These are phyloP conservation scores for Grallaria varia DNA, from an alignment of 2,113 vertebrate species.

Conservation along the genomic window DNA sequence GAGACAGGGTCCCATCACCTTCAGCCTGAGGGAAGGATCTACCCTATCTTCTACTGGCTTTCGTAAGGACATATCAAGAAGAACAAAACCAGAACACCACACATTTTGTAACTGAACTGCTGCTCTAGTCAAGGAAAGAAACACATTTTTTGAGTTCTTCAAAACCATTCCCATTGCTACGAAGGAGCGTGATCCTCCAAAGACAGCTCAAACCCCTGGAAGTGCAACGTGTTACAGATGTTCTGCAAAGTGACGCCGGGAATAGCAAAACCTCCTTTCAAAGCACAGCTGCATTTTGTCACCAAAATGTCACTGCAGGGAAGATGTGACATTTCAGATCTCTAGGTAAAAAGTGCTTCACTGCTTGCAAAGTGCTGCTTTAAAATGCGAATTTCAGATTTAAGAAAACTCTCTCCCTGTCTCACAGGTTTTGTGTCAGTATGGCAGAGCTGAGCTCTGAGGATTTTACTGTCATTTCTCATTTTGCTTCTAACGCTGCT, in stretches of 20 bases:
- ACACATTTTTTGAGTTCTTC: background rate
- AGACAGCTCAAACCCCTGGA: constrained; percentile 19
- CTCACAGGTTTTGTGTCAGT: background rate
- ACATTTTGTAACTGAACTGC: background rate
- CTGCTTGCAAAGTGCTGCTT: background rate
- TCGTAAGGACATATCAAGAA: background rate
- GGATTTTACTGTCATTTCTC: background rate
- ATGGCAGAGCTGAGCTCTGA: background rate
- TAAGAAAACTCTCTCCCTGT: background rate
- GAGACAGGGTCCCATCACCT: background rate
- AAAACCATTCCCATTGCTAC: background rate
- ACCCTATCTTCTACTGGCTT: background rate
- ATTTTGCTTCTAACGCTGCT: background rate
- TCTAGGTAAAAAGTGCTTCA: background rate
- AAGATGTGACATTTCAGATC: constrained; percentile 27
- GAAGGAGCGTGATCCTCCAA: background rate
- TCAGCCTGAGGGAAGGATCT: background rate
- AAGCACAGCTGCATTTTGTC: constrained; percentile 33
- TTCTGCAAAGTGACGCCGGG: constrained; percentile 21
- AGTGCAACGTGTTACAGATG: background rate
- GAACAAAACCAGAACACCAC: background rate
- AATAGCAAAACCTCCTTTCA: constrained; percentile 25
- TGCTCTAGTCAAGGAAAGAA: background rate
- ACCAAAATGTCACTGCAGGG: constrained; percentile 37
- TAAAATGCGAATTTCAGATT: constrained; percentile 13